These are phyloP conservation scores for Diachasma alloeum DNA, from an alignment of 1,140 invertebrate genomes.

Conservation along the genomic window DNA sequence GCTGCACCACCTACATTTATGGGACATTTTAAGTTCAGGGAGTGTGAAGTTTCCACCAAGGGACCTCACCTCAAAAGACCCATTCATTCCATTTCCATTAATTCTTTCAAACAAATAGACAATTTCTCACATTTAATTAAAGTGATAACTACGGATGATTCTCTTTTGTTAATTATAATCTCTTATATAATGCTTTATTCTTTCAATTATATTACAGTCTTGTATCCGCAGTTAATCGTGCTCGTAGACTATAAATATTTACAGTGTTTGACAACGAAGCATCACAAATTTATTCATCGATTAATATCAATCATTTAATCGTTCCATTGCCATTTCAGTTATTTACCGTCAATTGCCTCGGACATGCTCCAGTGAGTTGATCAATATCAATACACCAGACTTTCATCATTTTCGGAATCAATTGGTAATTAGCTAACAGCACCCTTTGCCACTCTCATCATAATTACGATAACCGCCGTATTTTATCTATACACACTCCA, in stretches of 20 bases:
- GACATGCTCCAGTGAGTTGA: not conserved
- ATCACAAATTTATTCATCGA: not conserved
- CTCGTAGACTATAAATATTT: constrained; percentile 6
- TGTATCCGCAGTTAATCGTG: constrained; percentile 4
- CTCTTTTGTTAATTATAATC: not conserved
- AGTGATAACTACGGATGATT: not conserved
- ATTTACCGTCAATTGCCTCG: not conserved
- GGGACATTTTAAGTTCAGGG: constrained; percentile 2
- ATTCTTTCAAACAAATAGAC: not conserved
- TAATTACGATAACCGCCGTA: not conserved
- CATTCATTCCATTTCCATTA: not conserved
- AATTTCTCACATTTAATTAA: not conserved
- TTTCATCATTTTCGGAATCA: not conserved
- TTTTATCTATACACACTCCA: not conserved
- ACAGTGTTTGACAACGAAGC: not conserved
- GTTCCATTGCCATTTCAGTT: not conserved
- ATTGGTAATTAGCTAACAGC: not conserved
- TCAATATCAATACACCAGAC: not conserved
- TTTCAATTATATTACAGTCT: constrained; percentile 7
- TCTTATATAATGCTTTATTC: not conserved
- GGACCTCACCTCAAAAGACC: not conserved
- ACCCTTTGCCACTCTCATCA: not conserved
- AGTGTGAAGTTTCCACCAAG: not conserved
- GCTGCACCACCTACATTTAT: not conserved
- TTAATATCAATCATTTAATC: not conserved